These are phyloP conservation scores for Orchesella flavescens DNA, from an alignment of 2,888 invertebrate genomes.

Conservation along the genomic window DNA sequence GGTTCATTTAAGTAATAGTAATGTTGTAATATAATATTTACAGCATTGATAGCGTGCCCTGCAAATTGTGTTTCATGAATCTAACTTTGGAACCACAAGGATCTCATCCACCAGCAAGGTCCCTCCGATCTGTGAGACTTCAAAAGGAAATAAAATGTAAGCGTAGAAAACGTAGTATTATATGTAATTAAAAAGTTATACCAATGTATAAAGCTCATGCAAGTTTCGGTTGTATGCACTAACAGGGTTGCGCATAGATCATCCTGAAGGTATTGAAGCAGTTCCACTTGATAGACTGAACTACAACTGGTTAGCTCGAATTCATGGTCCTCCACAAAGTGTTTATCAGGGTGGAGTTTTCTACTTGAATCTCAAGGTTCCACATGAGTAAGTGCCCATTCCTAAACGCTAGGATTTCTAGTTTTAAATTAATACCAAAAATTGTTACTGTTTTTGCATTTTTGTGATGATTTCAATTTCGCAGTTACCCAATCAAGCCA, in stretches of 20 bases:
- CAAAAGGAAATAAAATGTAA: constrained; percentile 71
- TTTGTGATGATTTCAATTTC: background rate
- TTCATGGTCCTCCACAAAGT: constrained; percentile 91
- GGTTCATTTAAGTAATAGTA: background rate
- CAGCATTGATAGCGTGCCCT: constrained; percentile 88
- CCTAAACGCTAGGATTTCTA: too few relatives aligned
- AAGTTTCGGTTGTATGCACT: too few relatives aligned
- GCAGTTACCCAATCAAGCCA: constrained; percentile 90
- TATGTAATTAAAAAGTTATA: too few relatives aligned
- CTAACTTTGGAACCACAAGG: constrained; percentile 61
- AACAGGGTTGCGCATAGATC: constrained; percentile 81
- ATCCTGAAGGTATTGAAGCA: constrained; percentile 89
- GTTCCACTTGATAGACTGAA: constrained; percentile 85
- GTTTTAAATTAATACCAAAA: background rate
- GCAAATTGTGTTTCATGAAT: constrained; percentile 83
- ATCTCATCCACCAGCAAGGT: constrained; percentile 45
- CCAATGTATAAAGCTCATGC: too few relatives aligned
- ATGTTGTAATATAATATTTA: constrained; percentile 66
- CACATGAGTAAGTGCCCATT: constrained; percentile 79
- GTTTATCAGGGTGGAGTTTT: constrained; percentile 96
- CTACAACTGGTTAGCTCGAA: constrained; percentile 95
- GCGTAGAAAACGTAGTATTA: background rate
- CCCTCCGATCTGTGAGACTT: constrained; percentile 67
- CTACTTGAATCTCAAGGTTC: constrained; percentile 91
- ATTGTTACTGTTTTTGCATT: too few relatives aligned